Conservation (phyloP, 1,140 invertebrate species). For the Glossosoma conforme region DNA sequence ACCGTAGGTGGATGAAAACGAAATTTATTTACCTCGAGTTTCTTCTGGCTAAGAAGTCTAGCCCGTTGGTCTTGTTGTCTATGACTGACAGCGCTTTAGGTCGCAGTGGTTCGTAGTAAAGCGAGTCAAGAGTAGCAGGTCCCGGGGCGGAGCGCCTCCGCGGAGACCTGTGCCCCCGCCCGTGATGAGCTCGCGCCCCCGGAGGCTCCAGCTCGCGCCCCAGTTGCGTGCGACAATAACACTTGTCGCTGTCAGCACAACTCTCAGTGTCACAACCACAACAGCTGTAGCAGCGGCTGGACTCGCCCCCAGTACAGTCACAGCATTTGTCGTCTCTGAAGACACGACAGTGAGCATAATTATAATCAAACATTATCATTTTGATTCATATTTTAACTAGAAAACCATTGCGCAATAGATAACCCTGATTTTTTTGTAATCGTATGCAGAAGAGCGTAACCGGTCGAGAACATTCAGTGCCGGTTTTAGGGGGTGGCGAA, state of each 20-base stretch:
- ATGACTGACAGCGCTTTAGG: conserved; percentile 25
- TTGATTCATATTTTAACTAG: too few species aligned
- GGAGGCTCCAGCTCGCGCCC: neutral
- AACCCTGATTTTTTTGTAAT: neutral
- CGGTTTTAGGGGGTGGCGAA: too few species aligned
- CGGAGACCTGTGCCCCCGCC: conserved; percentile 12
- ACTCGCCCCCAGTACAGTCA: conserved; percentile 36
- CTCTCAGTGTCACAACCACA: conserved; percentile 80
- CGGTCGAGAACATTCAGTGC: too few species aligned
- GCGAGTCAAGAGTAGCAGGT: conserved; percentile 27
- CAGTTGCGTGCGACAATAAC: conserved; percentile 59
- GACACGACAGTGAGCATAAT: neutral
- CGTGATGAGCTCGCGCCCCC: neutral
- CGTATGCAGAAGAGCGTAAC: too few species aligned
- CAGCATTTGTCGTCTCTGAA: conserved; percentile 43
- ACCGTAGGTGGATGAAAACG: too few species aligned
- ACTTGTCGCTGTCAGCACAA: conserved; percentile 82
- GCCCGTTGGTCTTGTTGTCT: conserved; percentile 19
- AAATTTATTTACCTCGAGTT: conserved; percentile 28
- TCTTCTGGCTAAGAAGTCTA: conserved; percentile 23
- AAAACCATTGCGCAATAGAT: too few species aligned
- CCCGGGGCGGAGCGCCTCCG: conserved; percentile 19
- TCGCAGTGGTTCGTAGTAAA: conserved; percentile 27
- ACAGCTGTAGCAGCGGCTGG: conserved; percentile 42
- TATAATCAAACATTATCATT: too few species aligned